Conservation (phyloP, 53 echinoderm and acorn worm species). For the Holothuria leucospilota region DNA sequence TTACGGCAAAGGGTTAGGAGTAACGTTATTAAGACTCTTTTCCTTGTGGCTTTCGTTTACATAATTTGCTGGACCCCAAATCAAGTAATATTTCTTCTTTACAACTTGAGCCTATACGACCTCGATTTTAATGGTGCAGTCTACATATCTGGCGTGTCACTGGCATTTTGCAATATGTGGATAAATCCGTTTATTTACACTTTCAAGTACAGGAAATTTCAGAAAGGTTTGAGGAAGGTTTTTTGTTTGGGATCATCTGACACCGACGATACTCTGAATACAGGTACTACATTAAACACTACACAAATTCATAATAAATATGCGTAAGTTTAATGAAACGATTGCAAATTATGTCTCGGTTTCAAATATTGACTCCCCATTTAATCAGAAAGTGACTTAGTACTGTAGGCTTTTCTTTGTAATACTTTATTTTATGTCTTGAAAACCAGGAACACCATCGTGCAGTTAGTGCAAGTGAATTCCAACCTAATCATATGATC, state of each 20-base stretch:
- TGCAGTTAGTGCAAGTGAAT: no score
- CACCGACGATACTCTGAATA: no score
- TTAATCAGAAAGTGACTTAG: no score
- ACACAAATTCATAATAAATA: no score
- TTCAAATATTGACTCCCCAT: no score
- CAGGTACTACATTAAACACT: no score
- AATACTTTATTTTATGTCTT: no score
- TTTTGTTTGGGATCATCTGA: constrained; percentile 14
- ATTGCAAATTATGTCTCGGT: no score
- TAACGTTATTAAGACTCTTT: constrained; percentile 56
- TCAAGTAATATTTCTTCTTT: constrained; percentile 39
- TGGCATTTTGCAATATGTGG: constrained; percentile 50
- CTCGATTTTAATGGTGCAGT: constrained; percentile 45
- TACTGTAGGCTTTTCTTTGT: no score
- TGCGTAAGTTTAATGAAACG: no score
- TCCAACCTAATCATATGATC: no score
- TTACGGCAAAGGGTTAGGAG: constrained; percentile 6
- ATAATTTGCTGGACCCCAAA: constrained; percentile 61
- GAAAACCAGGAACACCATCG: no score
- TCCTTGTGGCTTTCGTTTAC: constrained; percentile 38
- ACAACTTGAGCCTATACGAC: constrained; percentile 34
- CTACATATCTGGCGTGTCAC: constrained; percentile 22
- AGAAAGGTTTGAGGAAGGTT: constrained; percentile 20
- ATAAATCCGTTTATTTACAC: constrained; percentile 65
- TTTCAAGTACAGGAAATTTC: constrained; percentile 56